phyloP scores from a whole-genome alignment of 2,797 vertebrate species.

The Poeciliopsis paucimaculata region DNA sequence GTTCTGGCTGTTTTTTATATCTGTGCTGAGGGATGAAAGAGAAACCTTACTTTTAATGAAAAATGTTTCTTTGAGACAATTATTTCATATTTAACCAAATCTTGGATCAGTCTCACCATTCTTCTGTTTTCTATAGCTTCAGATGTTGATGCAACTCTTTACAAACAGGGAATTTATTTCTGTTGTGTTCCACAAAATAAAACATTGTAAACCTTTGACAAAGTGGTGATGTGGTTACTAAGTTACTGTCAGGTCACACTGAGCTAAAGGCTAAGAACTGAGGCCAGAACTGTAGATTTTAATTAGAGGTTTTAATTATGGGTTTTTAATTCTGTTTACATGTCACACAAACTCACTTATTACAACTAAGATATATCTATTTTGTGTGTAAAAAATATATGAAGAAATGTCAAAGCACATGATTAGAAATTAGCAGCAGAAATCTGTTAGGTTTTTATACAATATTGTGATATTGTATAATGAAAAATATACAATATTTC shows the following conservation, averaged over 20 bases:
- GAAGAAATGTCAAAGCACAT: not conserved
- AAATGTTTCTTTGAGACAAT: not conserved
- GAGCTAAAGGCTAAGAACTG: not conserved
- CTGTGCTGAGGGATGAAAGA: not conserved
- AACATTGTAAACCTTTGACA: constrained; percentile 15
- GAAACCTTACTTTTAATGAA: not conserved
- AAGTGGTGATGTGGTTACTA: not conserved
- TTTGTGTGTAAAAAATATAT: not conserved
- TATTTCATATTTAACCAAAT: not conserved
- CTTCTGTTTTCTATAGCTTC: not conserved
- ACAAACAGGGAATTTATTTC: not conserved
- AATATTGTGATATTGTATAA: not conserved
- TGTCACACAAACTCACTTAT: not conserved
- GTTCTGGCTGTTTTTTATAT: not conserved
- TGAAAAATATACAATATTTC: not conserved
- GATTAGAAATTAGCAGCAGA: not conserved
- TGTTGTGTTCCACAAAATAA: not conserved
- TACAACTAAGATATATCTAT: not conserved
- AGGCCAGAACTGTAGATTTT: not conserved
- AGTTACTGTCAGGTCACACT: not conserved
- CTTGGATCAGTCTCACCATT: not conserved
- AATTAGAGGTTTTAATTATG: not conserved
- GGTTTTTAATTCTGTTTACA: not conserved
- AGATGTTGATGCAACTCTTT: not conserved
- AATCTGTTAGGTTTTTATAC: not conserved